Conservation (phyloP, 1,140 invertebrate genomes). For the Heliothis subflexa region DNA sequence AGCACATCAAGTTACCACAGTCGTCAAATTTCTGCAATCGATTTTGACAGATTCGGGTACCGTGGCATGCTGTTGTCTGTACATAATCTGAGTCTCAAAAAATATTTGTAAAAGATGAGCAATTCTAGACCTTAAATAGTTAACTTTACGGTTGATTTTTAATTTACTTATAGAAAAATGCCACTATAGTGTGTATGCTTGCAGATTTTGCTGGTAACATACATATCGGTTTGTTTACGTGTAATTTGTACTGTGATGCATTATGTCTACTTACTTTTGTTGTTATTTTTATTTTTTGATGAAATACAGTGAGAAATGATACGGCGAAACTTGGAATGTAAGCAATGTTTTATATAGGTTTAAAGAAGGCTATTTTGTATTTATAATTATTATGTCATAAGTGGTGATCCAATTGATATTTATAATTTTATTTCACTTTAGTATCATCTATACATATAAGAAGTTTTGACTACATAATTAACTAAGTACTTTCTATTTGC, state of each 20-base stretch:
- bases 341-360: constrained; percentile 23
- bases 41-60: no score
- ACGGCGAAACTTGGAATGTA: neutral
- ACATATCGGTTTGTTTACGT: constrained; percentile 37
- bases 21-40: no score
- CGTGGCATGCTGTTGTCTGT: no score
- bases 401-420: constrained; percentile 28
- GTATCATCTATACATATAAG: neutral
- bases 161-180: no score
- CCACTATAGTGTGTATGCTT: no score
- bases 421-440: constrained; percentile 24
- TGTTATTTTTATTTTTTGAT: constrained; percentile 36
- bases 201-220: constrained; percentile 11
- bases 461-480: constrained; percentile 20
- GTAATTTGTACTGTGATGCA: constrained; percentile 43
- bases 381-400: constrained; percentile 5
- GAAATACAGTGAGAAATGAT: constrained; percentile 12
- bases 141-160: no score
- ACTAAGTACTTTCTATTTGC: constrained; percentile 15
- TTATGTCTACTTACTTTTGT: constrained; percentile 44
- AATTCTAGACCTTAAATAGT: no score
- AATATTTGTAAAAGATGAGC: no score
- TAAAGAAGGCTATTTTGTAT: constrained; percentile 26
- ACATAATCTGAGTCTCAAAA: no score
- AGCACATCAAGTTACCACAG: no score